phyloP scores from a whole-genome alignment of 2,888 invertebrate genomes.

The Catocala sponsa region DNA sequence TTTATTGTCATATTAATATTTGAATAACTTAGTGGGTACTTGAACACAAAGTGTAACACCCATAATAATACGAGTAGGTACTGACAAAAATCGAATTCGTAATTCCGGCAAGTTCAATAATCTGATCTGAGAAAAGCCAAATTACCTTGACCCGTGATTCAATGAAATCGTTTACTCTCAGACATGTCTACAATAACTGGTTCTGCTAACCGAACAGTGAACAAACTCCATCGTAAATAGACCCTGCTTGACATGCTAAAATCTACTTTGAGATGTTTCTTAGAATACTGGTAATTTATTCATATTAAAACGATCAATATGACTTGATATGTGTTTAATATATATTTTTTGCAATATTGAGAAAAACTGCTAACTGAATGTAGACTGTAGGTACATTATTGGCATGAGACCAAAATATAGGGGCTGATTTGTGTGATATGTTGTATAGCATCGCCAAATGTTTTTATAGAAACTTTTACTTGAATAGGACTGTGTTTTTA shows the following conservation, averaged over 20 bases:
- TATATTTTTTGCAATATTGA: background rate
- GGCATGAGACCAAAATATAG: conserved; percentile 45
- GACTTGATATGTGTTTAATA: background rate
- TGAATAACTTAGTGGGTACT: background rate
- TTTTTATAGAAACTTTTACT: conserved; percentile 41
- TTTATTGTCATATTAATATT: conserved; percentile 1
- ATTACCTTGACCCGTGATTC: background rate
- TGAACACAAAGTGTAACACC: too few species aligned
- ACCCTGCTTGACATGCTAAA: background rate
- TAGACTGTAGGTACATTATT: conserved; percentile 27
- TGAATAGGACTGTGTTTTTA: conserved; percentile 12
- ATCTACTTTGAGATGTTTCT: background rate
- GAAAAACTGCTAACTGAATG: conserved; percentile 32
- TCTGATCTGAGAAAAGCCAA: background rate
- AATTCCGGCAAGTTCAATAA: background rate
- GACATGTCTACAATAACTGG: background rate
- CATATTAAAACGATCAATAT: background rate
- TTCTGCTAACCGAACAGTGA: background rate
- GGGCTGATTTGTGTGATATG: conserved; percentile 32
- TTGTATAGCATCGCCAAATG: conserved; percentile 40
- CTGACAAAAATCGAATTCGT: background rate
- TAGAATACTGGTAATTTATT: background rate
- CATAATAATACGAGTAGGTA: background rate
- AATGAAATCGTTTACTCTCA: background rate
- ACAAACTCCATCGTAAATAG: background rate